phyloP scores from a whole-genome alignment of 2,113 vertebrate genomes.

The Rattus rattus region DNA sequence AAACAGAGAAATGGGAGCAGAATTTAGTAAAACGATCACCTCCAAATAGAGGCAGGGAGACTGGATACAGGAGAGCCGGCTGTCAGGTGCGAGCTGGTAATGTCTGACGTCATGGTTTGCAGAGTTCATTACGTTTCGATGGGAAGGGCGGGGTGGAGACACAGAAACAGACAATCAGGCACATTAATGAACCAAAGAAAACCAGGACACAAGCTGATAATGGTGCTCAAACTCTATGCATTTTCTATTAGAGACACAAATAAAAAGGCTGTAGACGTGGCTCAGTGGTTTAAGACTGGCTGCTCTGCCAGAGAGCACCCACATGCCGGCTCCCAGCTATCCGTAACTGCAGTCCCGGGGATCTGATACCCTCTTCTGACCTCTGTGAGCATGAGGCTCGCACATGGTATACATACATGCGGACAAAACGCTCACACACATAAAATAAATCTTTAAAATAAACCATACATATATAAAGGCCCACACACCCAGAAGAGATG shows the following conservation, averaged over 20 bases:
- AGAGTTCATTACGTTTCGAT: background rate
- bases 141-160: too few species aligned
- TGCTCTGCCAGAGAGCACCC: background rate
- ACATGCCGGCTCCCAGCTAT: background rate
- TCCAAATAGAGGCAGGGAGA: background rate
- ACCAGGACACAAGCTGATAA: background rate
- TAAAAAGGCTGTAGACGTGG: background rate
- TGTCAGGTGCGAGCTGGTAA: background rate
- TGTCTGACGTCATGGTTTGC: background rate
- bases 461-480: background rate
- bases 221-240: background rate
- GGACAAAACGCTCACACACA: background rate
- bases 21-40: background rate
- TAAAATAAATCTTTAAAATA: background rate
- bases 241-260: slow-evolving; percentile 33
- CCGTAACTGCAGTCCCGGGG: background rate
- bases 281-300: background rate
- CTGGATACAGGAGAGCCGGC: background rate
- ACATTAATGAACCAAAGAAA: background rate
- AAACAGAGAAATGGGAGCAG: background rate
- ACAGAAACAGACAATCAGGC: background rate
- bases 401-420: too few species aligned
- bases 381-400: background rate
- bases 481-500: background rate
- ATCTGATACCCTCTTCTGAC: background rate